Evolutionary conservation across 2,888 invertebrate genomes (phyloP), one percentile per base, ranked within the genome.

Genomic region (Megaustenia siamemsis): DNA sequence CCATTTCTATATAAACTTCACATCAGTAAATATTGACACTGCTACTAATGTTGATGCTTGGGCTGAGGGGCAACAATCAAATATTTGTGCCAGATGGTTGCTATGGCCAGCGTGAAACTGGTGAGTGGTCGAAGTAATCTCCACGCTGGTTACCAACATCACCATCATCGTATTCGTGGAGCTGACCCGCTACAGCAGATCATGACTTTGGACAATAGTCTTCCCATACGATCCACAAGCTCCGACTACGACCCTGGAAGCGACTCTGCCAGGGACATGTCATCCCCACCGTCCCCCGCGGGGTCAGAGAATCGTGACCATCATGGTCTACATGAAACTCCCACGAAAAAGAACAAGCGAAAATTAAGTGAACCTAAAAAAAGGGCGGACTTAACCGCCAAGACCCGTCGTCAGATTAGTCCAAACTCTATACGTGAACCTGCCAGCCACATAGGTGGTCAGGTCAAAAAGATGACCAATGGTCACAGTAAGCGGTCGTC

Each of bases 331-430:
- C 40, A 81, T 60, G 88, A 88, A 43, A 87, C 88, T 3, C 86
- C 89, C 0, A 86, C 86, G n/a, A 86, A 94, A 88, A 92, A 95
- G 88, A 96, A 96, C 91, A 96, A 96, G 93, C 94, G 96, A 85
- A 96, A 96, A 93, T 95, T 96, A 86, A 95, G 95, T 35, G 96
- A 96, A 86, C 96, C 97, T 0, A 90, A 90, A 82, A 90, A 91
- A 79, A 86, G 92, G 56, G 90, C 90, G 32, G 93, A 93, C 85
- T 90, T 92, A 77, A 90, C 89, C 86, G 91, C 91, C 85, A 93
- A 93, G 83, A 86, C 92, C 45, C 90, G 92, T 78, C 91, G 93
- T 87, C 91, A 91, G 75, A 91, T 91, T 43, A 90, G 88, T 84
- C 85, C 88, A 38, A 90, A 89, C 49, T 89, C 89, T 35, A 90